A percentile compares a stretch with the other conserved stretches of the same genome.
Conservation (phyloP, 2,113 vertebrate genomes). For the Silurus asotus region DNA sequence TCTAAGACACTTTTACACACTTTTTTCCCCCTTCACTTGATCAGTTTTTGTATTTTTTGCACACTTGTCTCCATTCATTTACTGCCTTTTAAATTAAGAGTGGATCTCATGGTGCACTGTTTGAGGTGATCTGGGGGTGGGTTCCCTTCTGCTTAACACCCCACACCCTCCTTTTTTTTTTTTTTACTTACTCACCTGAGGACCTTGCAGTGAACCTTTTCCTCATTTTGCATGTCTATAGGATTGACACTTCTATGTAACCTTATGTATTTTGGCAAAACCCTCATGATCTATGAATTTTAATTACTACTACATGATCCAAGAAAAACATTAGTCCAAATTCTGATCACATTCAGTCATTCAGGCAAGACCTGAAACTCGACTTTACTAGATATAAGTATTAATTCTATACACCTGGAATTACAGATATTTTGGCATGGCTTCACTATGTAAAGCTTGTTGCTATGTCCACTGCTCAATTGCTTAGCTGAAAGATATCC, state of each 20-base stretch:
- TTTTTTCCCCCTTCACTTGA: background rate
- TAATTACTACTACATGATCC: background rate
- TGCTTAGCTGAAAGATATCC: slow-evolving; percentile 38
- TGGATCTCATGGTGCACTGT: background rate
- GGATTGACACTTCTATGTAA: background rate
- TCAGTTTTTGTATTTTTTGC: slow-evolving; percentile 7
- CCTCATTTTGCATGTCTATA: background rate
- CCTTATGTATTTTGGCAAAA: slow-evolving; percentile 21
- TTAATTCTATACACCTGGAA: background rate
- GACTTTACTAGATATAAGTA: background rate
- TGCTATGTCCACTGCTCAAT: background rate
- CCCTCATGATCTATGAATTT: background rate
- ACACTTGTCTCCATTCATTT: slow-evolving; percentile 18
- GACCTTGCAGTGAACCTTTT: slow-evolving; percentile 12
- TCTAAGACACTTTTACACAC: background rate
- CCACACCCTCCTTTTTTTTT: background rate
- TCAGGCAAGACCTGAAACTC: background rate
- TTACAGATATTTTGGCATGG: slow-evolving; percentile 3
- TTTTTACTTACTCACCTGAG: background rate
- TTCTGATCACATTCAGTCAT: background rate
- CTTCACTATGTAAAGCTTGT: background rate
- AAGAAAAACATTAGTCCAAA: background rate
- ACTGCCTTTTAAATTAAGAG: slow-evolving; percentile 1
- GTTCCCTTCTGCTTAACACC: background rate
- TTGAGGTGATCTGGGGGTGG: background rate